A percentile compares a stretch with the other conserved stretches of the same genome.
phyloP scores from a whole-genome alignment of 2,888 invertebrate species.

The Diplazon laetatorius region DNA sequence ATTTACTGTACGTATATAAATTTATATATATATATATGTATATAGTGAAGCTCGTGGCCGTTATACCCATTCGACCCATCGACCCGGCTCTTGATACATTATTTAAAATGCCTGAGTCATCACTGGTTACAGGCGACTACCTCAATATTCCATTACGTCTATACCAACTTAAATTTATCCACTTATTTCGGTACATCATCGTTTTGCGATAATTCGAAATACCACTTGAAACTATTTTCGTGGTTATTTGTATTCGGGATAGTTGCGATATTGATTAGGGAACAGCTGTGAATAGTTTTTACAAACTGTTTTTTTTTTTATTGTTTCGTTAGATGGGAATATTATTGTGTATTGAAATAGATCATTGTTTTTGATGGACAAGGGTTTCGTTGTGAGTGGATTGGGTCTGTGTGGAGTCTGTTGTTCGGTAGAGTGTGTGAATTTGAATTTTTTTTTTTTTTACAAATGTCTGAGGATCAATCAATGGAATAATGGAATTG shows the following conservation, averaged over 20 bases:
- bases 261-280: too few relatives aligned
- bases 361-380: too few relatives aligned
- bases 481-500: neutral
- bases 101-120: conserved; percentile 43
- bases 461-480: neutral
- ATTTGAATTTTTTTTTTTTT: neutral
- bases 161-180: conserved; percentile 8
- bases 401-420: too few relatives aligned
- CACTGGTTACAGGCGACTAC: conserved; percentile 17
- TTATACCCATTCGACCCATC: conserved; percentile 43
- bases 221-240: neutral
- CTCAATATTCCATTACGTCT: conserved; percentile 31
- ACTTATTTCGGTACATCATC: conserved; percentile 21
- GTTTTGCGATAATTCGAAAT: neutral
- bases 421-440: neutral
- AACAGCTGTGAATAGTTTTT: too few relatives aligned
- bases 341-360: too few relatives aligned
- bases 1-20: neutral
- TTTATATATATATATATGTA: conserved; percentile 1
- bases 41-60: conserved; percentile 21
- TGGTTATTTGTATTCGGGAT: neutral
- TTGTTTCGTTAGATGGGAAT: too few relatives aligned
- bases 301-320: too few relatives aligned
- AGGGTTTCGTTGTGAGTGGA: too few relatives aligned
- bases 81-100: conserved; percentile 45